Percentiles rank a stretch among this genome's conserved stretches.
These are phyloP conservation scores for Parazoanthus darwini DNA, from an alignment of 92 coral and sea anemone species.

Conservation along the genomic window DNA sequence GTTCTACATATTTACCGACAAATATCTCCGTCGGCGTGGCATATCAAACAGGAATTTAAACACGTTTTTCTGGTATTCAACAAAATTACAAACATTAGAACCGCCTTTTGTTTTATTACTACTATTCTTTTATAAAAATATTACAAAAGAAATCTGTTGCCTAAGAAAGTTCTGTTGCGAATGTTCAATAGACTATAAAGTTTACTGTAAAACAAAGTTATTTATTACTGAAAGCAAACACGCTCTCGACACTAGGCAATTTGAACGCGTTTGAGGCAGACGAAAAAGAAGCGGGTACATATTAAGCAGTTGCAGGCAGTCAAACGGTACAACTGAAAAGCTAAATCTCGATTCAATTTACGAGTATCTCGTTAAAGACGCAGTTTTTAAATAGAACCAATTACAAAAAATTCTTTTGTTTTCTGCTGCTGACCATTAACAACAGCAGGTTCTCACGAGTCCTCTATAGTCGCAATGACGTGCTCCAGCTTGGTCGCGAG, in stretches of 20 bases:
- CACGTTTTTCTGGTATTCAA: not conserved
- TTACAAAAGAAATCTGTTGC: no score
- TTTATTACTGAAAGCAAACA: not conserved
- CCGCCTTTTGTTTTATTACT: not conserved
- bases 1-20: not conserved
- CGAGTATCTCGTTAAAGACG: not conserved
- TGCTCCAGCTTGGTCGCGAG: conserved; percentile 64
- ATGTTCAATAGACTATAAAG: not conserved
- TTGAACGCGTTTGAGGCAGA: not conserved
- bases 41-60: no score
- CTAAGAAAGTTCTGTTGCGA: not conserved
- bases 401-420: not conserved
- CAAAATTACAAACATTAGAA: no score
- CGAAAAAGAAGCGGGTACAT: not conserved
- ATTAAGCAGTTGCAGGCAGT: not conserved
- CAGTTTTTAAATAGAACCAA: not conserved
- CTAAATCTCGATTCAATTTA: not conserved
- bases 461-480: conserved; percentile 50
- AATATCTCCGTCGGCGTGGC: no score
- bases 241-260: not conserved
- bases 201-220: not conserved
- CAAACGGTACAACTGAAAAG: not conserved
- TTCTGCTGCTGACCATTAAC: not conserved
- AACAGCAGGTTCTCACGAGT: not conserved
- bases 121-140: no score